Evolutionary conservation across 2,797 vertebrate genomes (phyloP), one percentile per base, ranked within the genome.

Genomic region (Leptodactylus fallax): DNA sequence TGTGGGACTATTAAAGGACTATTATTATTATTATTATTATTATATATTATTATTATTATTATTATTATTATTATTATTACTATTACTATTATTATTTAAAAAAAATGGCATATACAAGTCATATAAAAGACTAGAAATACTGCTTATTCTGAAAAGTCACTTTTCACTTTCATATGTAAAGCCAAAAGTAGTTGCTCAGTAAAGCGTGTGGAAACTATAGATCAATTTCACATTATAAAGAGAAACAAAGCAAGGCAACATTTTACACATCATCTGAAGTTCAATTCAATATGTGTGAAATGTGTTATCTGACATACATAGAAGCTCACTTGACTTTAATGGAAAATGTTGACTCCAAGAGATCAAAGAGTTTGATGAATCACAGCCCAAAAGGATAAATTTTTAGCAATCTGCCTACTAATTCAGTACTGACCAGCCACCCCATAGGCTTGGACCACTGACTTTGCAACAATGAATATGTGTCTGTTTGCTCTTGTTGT

Each of bases 201-300:
- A 92, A 93, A 90, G 25, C 53, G 91, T 90, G 80, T 85, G 67
- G 65, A 86, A 88, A n/a, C 85, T 77, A 65, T 80, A 88, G 79
- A 90, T 92, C 89, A 88, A 90, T 90, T 92, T 65, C 47, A 88
- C 92, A 90, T 86, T 69, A 27, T 88, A 88, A 86, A 19, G 65
- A 91, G 88, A 0, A 90, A 72, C 87, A 80, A 25, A 92, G 83
- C 80, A 87, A 85, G 85, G 82, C 84, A 86, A 87, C 87, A 85
- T 90, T 93, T 92, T 91, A 90, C 85, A 90, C 56, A 90, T 90
- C 82, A 92, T 81, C 3, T 85, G 90, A 91, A 90, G 72, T 82
- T 90, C 49, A 79, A 86, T 79, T 92, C 91, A 85, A 90, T 93
- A 90, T 87, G 90, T 91, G 88, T 92, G 82, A 88, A 93, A 91